Base-by-base conservation (phyloP, 1,140 invertebrate species). In the Danaus melanippus region DNA sequence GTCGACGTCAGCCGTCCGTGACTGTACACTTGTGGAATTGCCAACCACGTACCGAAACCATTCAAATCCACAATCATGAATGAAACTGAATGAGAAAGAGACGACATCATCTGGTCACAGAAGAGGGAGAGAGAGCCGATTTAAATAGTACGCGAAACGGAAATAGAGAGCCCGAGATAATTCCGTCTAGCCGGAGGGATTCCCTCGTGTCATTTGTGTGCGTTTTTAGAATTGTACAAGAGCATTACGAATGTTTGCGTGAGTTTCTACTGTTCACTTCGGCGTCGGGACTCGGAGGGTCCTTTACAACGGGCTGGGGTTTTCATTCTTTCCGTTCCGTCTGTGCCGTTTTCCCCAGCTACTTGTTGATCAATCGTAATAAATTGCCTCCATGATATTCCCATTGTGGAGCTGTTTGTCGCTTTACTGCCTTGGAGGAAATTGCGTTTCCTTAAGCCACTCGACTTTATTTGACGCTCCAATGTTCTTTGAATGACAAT, bases 341-440 rank as follows among this genome's bases (percentile, higher is more conserved):
- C 68, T 69, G 74, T 64, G 46, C 62, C 62, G 66, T 61, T 60
- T 77, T 78, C 78, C 81, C 81, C 79, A 72, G 77, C 82, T 72
- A 86, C 83, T 86, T 86, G 83, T 86, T 86, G 83, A 86, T 83
- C 83, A 83, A 77, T 86, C 73, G 79, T 84, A 84, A 86, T 86
- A 84, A 84, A 86, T 84, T 83, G 78, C 79, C 74, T 73, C 75
- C 78, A 73, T 86, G 79, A 86, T 84, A 77, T 81, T 84, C 82
- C 82, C 80, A 84, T 86, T 86, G 83, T 86, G 74, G 76, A 82
- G 71, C 72, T 59, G 79, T 82, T 86, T 84, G 83, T 83, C 83
- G 83, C 74, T 86, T 84, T 79, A 77, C 78, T 84, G 83, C 76
- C 70, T 80, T 59, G 43, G 67, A 81, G 79, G 83, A 82, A 86